Base-by-base conservation (phyloP, 1,140 invertebrate species). In the Thaumetopoea pityocampa region DNA sequence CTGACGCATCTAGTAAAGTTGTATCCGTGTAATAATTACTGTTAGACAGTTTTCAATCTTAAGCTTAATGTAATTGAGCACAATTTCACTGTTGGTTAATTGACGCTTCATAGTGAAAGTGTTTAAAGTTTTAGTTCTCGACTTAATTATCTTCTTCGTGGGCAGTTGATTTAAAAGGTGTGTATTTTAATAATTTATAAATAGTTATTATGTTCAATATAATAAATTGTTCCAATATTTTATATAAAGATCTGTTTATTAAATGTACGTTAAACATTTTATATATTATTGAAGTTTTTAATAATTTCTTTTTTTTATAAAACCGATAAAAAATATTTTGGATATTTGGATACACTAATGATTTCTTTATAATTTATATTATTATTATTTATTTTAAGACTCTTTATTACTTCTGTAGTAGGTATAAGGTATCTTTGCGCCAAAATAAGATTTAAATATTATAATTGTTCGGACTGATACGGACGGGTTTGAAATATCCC, bases 1-100 rank as follows among this genome's bases (percentile, higher is more conserved):
- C 59, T 79, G 72, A 67, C 74, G 73, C 67, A 51, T 81, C 73
- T 67, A 72, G 63, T 63, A 49, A 23, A 29, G 52, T 40, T 60
- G 52, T 37, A 40, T 71, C 63, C 26, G 30, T 30, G 48, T 22
- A 28, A n/a, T 26, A 42, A 34, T 33, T 26, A 33, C 4, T 34
- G 29, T 29, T 28, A 41, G 8, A 15, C 37, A 8, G 6, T 19
- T 42, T 14, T 33, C 19, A 26, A 10, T 42, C 30, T 34, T 33
- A 42, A 38, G 23, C 9, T 11, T 22, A 15, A n/a, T n/a, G n/a
- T n/a, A n/a, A n/a, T n/a, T 24, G 19, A 19, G 10, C 17, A 33
- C 29, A 42, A 26, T 22, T 34, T 24, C 15, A 18, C 26, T 11
- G 18, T 40, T 27, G 24, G 29, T 42, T 33, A 17, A 17, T 26